These are phyloP conservation scores for Leptinotarsa rubiginosa DNA, from an alignment of 2,888 invertebrate genomes.

Conservation along the genomic window DNA sequence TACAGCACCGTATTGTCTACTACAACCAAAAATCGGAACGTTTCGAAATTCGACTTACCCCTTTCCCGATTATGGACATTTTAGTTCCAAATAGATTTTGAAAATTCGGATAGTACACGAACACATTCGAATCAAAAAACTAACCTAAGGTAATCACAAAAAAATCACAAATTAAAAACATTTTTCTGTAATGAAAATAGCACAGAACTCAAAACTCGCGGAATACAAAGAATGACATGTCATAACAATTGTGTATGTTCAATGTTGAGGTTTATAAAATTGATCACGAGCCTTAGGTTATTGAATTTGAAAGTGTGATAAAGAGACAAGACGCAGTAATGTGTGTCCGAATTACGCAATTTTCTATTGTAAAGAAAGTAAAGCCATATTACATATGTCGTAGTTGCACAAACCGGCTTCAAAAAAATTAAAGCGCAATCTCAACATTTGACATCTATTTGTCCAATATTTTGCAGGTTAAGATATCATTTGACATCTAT, in stretches of 20 bases:
- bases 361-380: too few relatives aligned
- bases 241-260: not conserved
- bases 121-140: slow-evolving; percentile 22
- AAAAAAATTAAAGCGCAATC: too few relatives aligned
- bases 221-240: not conserved
- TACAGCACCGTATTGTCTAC: too few relatives aligned
- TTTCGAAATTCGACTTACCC: slow-evolving; percentile 22
- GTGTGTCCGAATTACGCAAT: too few relatives aligned
- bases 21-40: not conserved
- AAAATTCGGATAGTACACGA: slow-evolving; percentile 1
- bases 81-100: not conserved
- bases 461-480: too few relatives aligned
- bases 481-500: too few relatives aligned
- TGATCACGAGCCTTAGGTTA: not conserved
- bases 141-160: slow-evolving; percentile 36
- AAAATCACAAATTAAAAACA: slow-evolving; percentile 25
- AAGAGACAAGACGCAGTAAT: too few relatives aligned
- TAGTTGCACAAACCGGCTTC: too few relatives aligned
- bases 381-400: too few relatives aligned
- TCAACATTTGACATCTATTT: too few relatives aligned
- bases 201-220: slow-evolving; percentile 12
- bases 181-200: slow-evolving; percentile 4
- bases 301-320: too few relatives aligned
- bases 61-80: slow-evolving; percentile 17
- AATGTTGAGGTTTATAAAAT: not conserved